Percentiles rank a stretch among this genome's conserved stretches.
Evolutionary conservation across 2,113 vertebrate genomes (phyloP).

Genomic region (Osmerus eperlanus): DNA sequence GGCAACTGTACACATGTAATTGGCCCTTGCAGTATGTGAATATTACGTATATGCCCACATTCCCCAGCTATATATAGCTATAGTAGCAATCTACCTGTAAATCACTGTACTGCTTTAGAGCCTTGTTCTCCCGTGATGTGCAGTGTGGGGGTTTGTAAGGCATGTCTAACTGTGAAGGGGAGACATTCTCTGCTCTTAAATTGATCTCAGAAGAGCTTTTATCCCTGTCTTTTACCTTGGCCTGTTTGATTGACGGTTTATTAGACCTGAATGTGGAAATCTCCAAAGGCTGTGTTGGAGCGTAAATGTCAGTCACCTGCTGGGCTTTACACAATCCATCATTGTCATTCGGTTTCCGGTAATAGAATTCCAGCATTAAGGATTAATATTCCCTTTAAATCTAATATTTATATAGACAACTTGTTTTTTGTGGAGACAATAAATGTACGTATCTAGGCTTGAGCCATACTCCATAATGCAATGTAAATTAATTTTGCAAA

Average conservation of each 20-base stretch:
- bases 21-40: slow-evolving; percentile 17
- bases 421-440: neutral
- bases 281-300: slow-evolving; percentile 52
- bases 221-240: slow-evolving; percentile 22
- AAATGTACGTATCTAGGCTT: neutral
- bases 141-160: slow-evolving; percentile 44
- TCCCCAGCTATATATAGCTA: slow-evolving; percentile 3
- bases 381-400: neutral
- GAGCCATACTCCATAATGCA: neutral
- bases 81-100: slow-evolving; percentile 20
- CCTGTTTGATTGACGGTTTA: slow-evolving; percentile 49
- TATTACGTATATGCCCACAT: slow-evolving; percentile 20
- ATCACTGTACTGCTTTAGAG: slow-evolving; percentile 31
- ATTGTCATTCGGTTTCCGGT: slow-evolving; percentile 3
- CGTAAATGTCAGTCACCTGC: slow-evolving; percentile 61
- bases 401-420: neutral
- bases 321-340: slow-evolving; percentile 46
- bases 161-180: slow-evolving; percentile 35
- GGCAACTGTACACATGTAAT: slow-evolving; percentile 29
- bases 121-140: slow-evolving; percentile 18
- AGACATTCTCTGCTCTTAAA: slow-evolving; percentile 39
- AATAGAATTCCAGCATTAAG: neutral
- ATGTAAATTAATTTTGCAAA: neutral
- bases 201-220: slow-evolving; percentile 36
- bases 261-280: neutral